Evolutionary conservation across 2,113 vertebrate species (phyloP), one percentile per base, ranked within the genome.

Genomic region (Syrrhaptes paradoxus): DNA sequence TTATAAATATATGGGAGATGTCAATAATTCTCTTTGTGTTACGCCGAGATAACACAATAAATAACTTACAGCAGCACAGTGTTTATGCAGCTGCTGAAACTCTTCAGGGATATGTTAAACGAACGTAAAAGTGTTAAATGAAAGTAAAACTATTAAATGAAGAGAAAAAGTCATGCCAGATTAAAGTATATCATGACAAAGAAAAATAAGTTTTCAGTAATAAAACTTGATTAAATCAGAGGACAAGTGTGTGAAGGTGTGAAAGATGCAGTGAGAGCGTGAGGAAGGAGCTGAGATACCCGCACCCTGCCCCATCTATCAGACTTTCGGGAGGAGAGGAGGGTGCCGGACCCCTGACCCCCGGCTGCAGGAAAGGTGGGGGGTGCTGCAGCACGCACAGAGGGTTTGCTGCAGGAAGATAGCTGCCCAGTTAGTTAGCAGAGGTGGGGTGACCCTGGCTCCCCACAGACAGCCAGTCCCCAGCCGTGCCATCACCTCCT

Each of bases 401-500:
- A 3, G 32, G 2, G 20, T 0, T 26, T 10, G 5, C 1, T 10
- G 74, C 43, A 20, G 71, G n/a, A 10, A 17, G 63, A 4, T 1
- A 6, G 1, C n/a, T 4, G 48, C 49, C 58, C 4, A 6, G 20
- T 18, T 15, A 7, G 5, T 18, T 25, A 34, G 49, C 22, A 18
- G 29, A 6, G 41, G 2, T 0, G n/a, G 19, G 73, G 11, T 6
- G 26, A 48, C 1, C 41, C 65, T 55, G 38, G 8, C 31, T 57
- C 63, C 45, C 20, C 1, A 2, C 41, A 12, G 19, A 7, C 0
- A 0, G 31, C 18, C 0, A 0, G 12, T 5, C 25, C n/a, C 45
- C 54, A 22, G 52, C 59, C 5, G 2, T 3, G 32, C 57, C 1
- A 2, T 22, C 17, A 1, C 9, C 36, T 29, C 24, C 61, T 57